Conservation (phyloP, 2,888 invertebrate species). For the Hedychridium roseum region DNA sequence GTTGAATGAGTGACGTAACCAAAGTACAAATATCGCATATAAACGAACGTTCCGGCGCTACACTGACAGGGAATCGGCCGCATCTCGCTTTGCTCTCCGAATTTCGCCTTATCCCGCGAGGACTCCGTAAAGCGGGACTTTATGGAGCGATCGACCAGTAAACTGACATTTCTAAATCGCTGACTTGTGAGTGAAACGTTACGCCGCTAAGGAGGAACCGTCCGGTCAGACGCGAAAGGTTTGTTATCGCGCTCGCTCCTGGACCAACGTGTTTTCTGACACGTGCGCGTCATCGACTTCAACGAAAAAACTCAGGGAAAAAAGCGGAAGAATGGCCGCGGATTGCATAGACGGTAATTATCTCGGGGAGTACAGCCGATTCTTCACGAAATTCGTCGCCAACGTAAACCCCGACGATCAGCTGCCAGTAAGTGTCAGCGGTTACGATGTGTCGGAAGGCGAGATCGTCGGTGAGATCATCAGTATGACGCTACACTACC, state of each 20-base stretch:
- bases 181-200: no score
- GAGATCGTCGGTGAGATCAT: conserved; percentile 80
- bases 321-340: conserved; percentile 49
- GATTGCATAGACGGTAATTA: conserved; percentile 69
- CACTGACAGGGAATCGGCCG: background rate
- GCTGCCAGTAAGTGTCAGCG: conserved; percentile 76
- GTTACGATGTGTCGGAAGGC: conserved; percentile 73
- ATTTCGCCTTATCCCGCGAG: background rate
- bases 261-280: background rate
- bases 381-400: conserved; percentile 76
- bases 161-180: no score
- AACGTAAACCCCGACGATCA: conserved; percentile 77
- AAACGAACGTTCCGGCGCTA: conserved; percentile 31
- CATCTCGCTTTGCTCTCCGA: background rate
- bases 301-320: no score
- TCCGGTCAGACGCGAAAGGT: no score
- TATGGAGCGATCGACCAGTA: no score
- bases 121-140: background rate
- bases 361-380: conserved; percentile 74
- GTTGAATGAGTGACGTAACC: conserved; percentile 52
- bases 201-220: background rate
- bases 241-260: background rate
- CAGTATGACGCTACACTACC: conserved; percentile 79
- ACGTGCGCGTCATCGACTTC: no score
- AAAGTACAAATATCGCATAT: conserved; percentile 48